Percentiles rank a stretch among this genome's conserved stretches.
phyloP scores from a whole-genome alignment of 2,113 vertebrate genomes.

The Megalops atlanticus region DNA sequence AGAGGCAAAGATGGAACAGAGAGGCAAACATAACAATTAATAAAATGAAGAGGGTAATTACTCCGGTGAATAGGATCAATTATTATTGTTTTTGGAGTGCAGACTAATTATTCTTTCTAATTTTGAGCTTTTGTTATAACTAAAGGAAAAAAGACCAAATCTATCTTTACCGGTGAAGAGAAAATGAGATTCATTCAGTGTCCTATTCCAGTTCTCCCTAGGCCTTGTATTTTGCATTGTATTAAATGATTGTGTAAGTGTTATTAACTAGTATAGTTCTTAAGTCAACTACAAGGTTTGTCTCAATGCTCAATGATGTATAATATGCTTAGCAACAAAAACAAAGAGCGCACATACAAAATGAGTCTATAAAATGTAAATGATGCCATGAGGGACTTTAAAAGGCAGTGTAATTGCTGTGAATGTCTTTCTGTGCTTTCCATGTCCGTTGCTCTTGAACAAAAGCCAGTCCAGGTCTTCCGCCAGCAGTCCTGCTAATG shows the following conservation, averaged over 20 bases:
- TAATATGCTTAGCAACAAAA: background rate
- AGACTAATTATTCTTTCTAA: background rate
- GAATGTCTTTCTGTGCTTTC: slow-evolving; percentile 20
- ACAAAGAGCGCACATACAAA: background rate
- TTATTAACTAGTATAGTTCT: no score
- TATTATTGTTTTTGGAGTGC: background rate
- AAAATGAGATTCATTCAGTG: no score
- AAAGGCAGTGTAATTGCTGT: background rate
- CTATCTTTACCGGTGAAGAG: no score
- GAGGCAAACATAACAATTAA: background rate
- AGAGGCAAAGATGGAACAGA: background rate
- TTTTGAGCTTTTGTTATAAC: no score
- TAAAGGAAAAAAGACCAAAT: no score
- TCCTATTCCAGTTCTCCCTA: no score
- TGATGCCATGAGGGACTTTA: background rate
- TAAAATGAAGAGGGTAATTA: background rate
- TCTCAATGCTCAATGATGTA: background rate
- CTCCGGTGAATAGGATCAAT: background rate
- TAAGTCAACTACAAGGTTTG: background rate
- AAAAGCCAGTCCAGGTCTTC: slow-evolving; percentile 34
- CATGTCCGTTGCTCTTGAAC: slow-evolving; percentile 51
- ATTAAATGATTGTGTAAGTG: no score
- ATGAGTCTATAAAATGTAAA: background rate
- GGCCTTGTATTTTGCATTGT: no score
- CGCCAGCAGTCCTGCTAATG: slow-evolving; percentile 37